Base-by-base conservation (phyloP, 2,113 vertebrate species). In the Nyctereutes procyonoides region DNA sequence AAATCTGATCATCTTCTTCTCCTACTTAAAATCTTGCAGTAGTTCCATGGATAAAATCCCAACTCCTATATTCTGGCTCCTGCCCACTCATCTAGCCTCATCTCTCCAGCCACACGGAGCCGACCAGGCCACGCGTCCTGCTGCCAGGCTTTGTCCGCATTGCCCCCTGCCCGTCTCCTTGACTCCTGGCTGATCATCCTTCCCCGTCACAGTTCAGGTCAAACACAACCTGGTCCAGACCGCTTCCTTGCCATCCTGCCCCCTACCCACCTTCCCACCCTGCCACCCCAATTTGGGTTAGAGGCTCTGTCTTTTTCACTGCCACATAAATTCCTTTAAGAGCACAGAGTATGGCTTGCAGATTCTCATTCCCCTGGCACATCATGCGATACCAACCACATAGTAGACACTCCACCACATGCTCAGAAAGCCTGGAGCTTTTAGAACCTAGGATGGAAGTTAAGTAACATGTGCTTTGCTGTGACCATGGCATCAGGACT, bases 121-220 rank as follows among this genome's bases (percentile, higher is more conserved):
- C 0, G 0, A 22, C 38, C 4, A 6, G 38, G 8, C 85, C 43
- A 0, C 0, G 0, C 13, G 19, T 19, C 11, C 84, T 2, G 0
- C 4, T 10, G 67, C 56, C 71, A 43, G 38, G 30, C 53, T 87
- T 56, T 71, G 69, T 73, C 84, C 38, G 10, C 48, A 1, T 8
- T 1, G 2, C 15, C 17, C 5, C 65, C 43, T 8, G 0, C 4
- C 20, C 15, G 24, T 62, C 53, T 13, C 43, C 24, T 83, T 53
- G 4, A 82, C 67, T 43, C 43, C 56, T n/a, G 43, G 16, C 19
- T 80, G 22, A 76, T 17, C 8, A 14, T 58, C 43, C 63, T 85
- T 63, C 12, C 51, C 26, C 19, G 2, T 73, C 77, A 43, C 60
- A 35, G 0, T 76, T 55, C 56, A 88, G 71, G 48, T 51, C 51